Evolutionary conservation across 2,888 invertebrate genomes (phyloP).

Genomic region (Neoitamus cyanurus): DNA sequence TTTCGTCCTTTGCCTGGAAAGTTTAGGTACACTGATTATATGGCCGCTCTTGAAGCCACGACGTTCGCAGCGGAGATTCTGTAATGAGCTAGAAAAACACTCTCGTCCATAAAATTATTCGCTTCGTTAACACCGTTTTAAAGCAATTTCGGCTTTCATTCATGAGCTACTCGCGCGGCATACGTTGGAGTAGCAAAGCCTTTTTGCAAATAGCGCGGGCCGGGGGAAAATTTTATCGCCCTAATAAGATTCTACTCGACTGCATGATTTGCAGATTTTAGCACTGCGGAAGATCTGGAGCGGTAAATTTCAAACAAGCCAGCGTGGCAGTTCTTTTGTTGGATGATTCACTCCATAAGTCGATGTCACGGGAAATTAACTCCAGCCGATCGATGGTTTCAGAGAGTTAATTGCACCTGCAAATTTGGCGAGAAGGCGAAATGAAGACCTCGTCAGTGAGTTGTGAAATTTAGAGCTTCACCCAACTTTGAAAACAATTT

Average conservation of each 20-base stretch:
- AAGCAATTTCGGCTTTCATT: constrained; percentile 42
- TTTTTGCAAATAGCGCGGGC: background rate
- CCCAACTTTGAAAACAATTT: constrained; percentile 3
- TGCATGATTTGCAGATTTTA: constrained; percentile 45
- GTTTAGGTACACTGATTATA: background rate
- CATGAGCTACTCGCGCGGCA: constrained; percentile 35
- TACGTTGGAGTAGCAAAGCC: constrained; percentile 4
- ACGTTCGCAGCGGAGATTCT: background rate
- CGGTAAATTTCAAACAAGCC: constrained; percentile 39
- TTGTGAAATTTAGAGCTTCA: background rate
- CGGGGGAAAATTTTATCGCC: constrained; percentile 33
- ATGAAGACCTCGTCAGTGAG: background rate
- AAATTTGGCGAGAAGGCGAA: constrained; percentile 6
- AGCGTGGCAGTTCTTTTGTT: constrained; percentile 40
- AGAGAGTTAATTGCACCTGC: constrained; percentile 40
- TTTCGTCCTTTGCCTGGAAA: background rate
- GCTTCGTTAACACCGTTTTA: constrained; percentile 41
- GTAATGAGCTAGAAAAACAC: constrained; percentile 47
- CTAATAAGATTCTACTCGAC: constrained; percentile 47
- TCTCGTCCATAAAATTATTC: constrained; percentile 44
- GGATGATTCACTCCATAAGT: constrained; percentile 40
- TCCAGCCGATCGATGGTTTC: constrained; percentile 25
- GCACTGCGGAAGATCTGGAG: constrained; percentile 26
- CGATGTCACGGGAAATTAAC: constrained; percentile 45
- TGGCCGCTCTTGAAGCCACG: background rate